A percentile compares a stretch with the other conserved stretches of the same genome.
Evolutionary conservation across 1,140 invertebrate species (phyloP).

Genomic region (Sipha flava): DNA sequence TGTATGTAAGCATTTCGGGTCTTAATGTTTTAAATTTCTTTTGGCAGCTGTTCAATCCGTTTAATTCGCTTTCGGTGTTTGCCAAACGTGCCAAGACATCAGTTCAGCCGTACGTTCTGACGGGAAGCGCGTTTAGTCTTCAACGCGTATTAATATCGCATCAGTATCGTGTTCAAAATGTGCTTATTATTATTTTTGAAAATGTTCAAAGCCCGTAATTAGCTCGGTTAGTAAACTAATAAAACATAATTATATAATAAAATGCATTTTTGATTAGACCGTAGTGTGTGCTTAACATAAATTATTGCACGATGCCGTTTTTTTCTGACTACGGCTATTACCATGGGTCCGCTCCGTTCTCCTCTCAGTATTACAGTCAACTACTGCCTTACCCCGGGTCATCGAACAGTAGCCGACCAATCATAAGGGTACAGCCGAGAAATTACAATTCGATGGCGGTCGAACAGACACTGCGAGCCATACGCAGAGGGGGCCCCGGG

Average conservation of each 20-base stretch:
- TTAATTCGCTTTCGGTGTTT: conserved; percentile 28
- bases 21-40: conserved; percentile 29
- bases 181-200: conserved; percentile 18
- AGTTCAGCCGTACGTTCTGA: not conserved
- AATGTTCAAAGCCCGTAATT: not conserved
- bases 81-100: conserved; percentile 20
- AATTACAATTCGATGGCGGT: not conserved
- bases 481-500: conserved; percentile 14
- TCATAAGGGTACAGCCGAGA: not conserved
- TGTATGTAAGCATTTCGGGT: conserved; percentile 4
- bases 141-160: conserved; percentile 1
- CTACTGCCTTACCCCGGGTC: not conserved
- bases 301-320: conserved; percentile 33
- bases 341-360: conserved; percentile 10
- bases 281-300: not conserved
- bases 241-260: not conserved
- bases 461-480: conserved; percentile 6
- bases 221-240: not conserved
- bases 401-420: not conserved
- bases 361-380: conserved; percentile 34
- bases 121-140: conserved; percentile 2
- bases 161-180: conserved; percentile 10
- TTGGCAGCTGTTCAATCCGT: conserved; percentile 9
- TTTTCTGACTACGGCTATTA: conserved; percentile 34
- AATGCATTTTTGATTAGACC: conserved; percentile 28